A percentile compares a stretch with the other conserved stretches of the same genome.
These are phyloP conservation scores for Pheosia tremula DNA, from an alignment of 2,888 invertebrate species.

Conservation along the genomic window DNA sequence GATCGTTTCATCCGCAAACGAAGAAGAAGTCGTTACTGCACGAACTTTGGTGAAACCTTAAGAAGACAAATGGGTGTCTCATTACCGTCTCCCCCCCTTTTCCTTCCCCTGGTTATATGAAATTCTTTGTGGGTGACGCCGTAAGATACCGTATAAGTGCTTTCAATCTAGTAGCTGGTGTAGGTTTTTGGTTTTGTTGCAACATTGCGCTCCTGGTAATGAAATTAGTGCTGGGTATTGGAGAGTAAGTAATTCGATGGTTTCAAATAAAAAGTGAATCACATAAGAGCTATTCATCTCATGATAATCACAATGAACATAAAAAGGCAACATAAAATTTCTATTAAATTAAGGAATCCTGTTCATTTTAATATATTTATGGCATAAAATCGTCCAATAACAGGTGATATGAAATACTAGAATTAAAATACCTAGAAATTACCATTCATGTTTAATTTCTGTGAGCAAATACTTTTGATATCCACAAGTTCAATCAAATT, in stretches of 20 bases:
- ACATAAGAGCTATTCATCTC: too few species aligned
- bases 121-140: slow-evolving; percentile 53
- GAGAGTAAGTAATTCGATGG: background rate
- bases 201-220: slow-evolving; percentile 27
- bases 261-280: too few species aligned
- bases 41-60: slow-evolving; percentile 63
- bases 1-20: slow-evolving; percentile 19
- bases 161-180: slow-evolving; percentile 47
- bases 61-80: slow-evolving; percentile 70
- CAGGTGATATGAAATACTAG: too few species aligned
- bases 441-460: too few species aligned
- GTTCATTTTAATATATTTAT: too few species aligned
- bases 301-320: too few species aligned
- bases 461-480: too few species aligned
- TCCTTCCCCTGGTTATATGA: slow-evolving; percentile 48
- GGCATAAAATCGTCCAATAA: too few species aligned
- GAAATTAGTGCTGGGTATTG: slow-evolving; percentile 31
- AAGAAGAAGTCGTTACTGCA: slow-evolving; percentile 19
- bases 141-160: slow-evolving; percentile 58
- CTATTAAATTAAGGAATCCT: too few species aligned
- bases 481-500: too few species aligned
- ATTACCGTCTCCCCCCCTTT: slow-evolving; percentile 49
- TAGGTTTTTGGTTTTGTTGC: slow-evolving; percentile 30
- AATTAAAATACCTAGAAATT: too few species aligned
- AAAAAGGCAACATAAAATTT: too few species aligned